A percentile compares a stretch with the other conserved stretches of the same genome.
These are phyloP conservation scores for Dromius quadrimaculatus DNA, from an alignment of 2,888 invertebrate genomes.

Conservation along the genomic window DNA sequence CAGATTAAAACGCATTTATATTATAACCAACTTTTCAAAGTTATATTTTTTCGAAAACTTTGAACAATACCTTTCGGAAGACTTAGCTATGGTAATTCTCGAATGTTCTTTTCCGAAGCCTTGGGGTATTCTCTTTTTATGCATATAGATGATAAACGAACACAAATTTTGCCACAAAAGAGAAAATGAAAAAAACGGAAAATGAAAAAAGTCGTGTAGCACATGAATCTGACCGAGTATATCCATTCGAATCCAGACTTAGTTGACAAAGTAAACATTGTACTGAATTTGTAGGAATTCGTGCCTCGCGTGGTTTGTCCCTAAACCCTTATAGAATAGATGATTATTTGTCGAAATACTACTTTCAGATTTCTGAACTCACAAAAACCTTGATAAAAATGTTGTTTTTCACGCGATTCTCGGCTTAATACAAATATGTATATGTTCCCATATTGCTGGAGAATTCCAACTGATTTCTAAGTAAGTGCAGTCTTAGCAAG, in stretches of 20 bases:
- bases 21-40: slow-evolving; percentile 21
- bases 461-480: too few species aligned
- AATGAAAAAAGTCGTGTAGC: slow-evolving; percentile 24
- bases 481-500: too few species aligned
- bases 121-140: slow-evolving; percentile 32
- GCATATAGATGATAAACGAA: slow-evolving; percentile 41
- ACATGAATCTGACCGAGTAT: slow-evolving; percentile 42
- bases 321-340: not conserved
- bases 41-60: slow-evolving; percentile 28
- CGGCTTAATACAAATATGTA: too few species aligned
- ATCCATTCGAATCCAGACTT: slow-evolving; percentile 36
- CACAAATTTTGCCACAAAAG: slow-evolving; percentile 25
- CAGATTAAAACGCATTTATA: slow-evolving; percentile 29
- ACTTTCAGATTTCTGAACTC: too few species aligned
- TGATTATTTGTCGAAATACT: too few species aligned
- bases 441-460: too few species aligned
- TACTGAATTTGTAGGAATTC: slow-evolving; percentile 29
- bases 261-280: slow-evolving; percentile 40
- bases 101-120: slow-evolving; percentile 32
- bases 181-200: slow-evolving; percentile 27
- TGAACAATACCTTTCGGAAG: slow-evolving; percentile 29
- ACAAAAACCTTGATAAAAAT: too few species aligned
- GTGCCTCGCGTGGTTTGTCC: not conserved
- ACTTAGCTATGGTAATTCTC: slow-evolving; percentile 35
- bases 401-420: too few species aligned